Evolutionary conservation across 2,888 invertebrate species (phyloP), one percentile per base, ranked within the genome.

Genomic region (Netelia inedita): DNA sequence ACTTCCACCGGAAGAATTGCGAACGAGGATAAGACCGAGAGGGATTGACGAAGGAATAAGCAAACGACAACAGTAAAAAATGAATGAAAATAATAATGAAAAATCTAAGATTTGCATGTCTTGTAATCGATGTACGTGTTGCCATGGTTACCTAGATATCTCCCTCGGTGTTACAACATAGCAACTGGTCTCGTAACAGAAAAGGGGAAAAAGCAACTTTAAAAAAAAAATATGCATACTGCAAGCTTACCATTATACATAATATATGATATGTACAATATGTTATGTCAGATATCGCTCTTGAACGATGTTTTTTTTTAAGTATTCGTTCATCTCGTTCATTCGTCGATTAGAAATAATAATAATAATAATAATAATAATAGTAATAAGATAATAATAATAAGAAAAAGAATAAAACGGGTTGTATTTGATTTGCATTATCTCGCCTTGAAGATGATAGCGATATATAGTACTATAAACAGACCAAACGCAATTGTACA

Each of bases 401-500:
- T 41, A 50, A 68, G 35, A 14, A 43, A 43, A 43, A 46, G 14
- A 43, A 35, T 14, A 73, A 46, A 72, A 68, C 72, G 75, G 71
- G 50, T 79, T 72, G 72, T 74, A 76, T 79, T 75, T 82, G 10
- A 78, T 80, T 84, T 76, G 66, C 78, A 81, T 81, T 75, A 65
- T 82, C 59, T 82, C 75, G 53, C 55, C 61, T 71, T 50, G 74
- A 80, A 71, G 68, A 79, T 69, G 68, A 69, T 78, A 79, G 57
- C 61, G 65, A 76, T 65, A 79, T 76, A 50, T 53, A 74, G 74
- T 74, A 61, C 69, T 83, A 65, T 72, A 76, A 76, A 69, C 78
- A 82, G 81, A 78, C 86, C 84, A 81, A 86, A 78, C 80, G 83
- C 82, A 84, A 80, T 87, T 87, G 87, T 87, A 87, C 85, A 87